Percentiles rank a stretch among this genome's conserved stretches.
Conservation (phyloP, 2,797 vertebrate species). For the Diplodus sargus region DNA sequence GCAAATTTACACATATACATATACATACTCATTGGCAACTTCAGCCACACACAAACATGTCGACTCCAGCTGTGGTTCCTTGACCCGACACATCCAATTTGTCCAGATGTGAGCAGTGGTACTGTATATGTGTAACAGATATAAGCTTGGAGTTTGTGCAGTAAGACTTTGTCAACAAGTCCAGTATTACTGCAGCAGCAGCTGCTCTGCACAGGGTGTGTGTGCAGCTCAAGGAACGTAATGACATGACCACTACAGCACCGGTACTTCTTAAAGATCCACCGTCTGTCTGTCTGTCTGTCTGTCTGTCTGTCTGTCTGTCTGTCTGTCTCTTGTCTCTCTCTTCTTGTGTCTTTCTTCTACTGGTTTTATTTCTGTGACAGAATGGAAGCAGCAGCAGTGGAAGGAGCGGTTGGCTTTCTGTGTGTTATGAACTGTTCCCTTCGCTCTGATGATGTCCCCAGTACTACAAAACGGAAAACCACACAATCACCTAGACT, state of each 20-base stretch:
- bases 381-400: constrained; percentile 19
- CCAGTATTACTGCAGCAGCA: constrained; percentile 64
- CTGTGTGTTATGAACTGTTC: constrained; percentile 11
- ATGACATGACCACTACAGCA: constrained; percentile 52
- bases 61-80: constrained; percentile 41
- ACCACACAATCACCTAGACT: constrained; percentile 1
- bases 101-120: constrained; percentile 41
- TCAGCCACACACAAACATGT: constrained; percentile 16
- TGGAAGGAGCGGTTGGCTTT: constrained; percentile 22
- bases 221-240: constrained; percentile 54
- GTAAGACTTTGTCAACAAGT: constrained; percentile 72
- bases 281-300: neutral
- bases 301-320: neutral
- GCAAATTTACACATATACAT: neutral
- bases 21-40: constrained; percentile 14
- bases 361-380: constrained; percentile 44
- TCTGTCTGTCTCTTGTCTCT: constrained; percentile 8
- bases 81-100: constrained; percentile 61
- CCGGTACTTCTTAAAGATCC: constrained; percentile 24
- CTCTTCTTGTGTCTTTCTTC: neutral
- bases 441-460: constrained; percentile 32
- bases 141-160: constrained; percentile 63
- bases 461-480: constrained; percentile 24
- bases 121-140: constrained; percentile 49
- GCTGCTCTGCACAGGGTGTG: constrained; percentile 43